Evolutionary conservation across 2,888 invertebrate genomes (phyloP), one percentile per base, ranked within the genome.

Genomic region (Hanleya hanleyi): DNA sequence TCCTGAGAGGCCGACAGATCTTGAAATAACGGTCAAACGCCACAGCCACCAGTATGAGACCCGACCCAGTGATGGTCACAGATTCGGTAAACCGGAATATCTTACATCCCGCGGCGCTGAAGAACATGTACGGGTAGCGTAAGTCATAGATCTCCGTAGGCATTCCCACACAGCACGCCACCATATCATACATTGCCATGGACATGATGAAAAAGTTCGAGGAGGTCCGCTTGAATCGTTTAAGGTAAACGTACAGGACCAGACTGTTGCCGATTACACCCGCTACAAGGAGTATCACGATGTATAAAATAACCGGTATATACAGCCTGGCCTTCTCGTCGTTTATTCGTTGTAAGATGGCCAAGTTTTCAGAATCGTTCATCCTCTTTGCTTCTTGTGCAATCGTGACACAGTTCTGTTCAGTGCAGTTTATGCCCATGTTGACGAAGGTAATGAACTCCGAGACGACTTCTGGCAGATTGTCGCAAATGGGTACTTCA

Each of bases 11-110:
- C 36, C 77, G 76, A 67, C 86, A 86, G 41, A 86, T 84, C 69
- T 86, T 86, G 73, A 83, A 85, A 67, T 83, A 86, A n/a, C 86
- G 78, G 70, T 86, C 86, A 38, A 86, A 79, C 5, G 84, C 86
- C 22, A 86, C 84, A 66, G 84, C 83, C 18, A 85, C 76, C 15
- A 86, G 71, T n/a, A 86, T 81, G 6, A 83, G 82, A 1, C 81
- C 83, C 0, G 86, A 86, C 2, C 84, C 86, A 41, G 83, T 85
- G 9, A 85, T 77, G 0, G 81, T 82, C 32, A 85, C 82, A 0
- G 81, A 77, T 51, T 84, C 83, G 0, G 84, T 74, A 49, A 81
- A 83, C 32, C 84, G 78, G 51, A 83, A 81, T 26, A 84, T 77
- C 71, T 86, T 86, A 57, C 86, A 86, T 7, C 79, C 80, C 6